Evolutionary conservation across 2,888 invertebrate genomes (phyloP).

Genomic region (Drosophila heteroneura): DNA sequence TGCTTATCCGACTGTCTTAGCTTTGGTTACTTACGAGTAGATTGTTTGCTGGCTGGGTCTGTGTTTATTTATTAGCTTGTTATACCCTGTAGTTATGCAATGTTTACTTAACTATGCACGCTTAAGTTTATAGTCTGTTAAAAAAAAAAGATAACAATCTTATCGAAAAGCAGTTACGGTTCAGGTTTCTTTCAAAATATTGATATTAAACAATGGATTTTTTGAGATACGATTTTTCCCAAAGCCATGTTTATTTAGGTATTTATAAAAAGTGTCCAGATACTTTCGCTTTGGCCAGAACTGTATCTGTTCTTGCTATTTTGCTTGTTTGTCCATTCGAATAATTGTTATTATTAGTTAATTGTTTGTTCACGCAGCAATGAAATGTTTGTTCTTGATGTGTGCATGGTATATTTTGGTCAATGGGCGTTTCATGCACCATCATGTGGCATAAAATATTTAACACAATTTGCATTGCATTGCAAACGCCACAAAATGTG

Average conservation of each 20-base stretch:
- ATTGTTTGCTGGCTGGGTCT: constrained; percentile 30
- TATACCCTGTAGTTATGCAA: constrained; percentile 1
- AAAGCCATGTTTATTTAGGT: neutral
- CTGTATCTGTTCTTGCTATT: neutral
- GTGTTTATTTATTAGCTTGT: constrained; percentile 26
- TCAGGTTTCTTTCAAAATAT: neutral
- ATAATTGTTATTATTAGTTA: neutral
- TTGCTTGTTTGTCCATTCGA: constrained; percentile 7
- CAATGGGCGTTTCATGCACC: constrained; percentile 30
- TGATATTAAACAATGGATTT: neutral
- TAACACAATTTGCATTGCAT: constrained; percentile 45
- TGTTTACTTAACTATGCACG: neutral
- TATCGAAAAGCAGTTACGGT: neutral
- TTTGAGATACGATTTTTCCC: neutral
- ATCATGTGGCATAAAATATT: constrained; percentile 25
- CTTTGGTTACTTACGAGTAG: neutral
- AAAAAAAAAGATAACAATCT: neutral
- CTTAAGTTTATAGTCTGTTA: neutral
- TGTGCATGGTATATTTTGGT: neutral
- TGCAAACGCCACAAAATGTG: constrained; percentile 43
- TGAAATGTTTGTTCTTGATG: neutral
- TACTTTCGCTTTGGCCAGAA: neutral
- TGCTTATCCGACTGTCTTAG: constrained; percentile 16
- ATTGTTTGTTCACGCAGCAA: neutral
- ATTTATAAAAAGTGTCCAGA: neutral